Evolutionary conservation across 2,113 vertebrate genomes (phyloP).

Genomic region (Mormyrus iriodes): DNA sequence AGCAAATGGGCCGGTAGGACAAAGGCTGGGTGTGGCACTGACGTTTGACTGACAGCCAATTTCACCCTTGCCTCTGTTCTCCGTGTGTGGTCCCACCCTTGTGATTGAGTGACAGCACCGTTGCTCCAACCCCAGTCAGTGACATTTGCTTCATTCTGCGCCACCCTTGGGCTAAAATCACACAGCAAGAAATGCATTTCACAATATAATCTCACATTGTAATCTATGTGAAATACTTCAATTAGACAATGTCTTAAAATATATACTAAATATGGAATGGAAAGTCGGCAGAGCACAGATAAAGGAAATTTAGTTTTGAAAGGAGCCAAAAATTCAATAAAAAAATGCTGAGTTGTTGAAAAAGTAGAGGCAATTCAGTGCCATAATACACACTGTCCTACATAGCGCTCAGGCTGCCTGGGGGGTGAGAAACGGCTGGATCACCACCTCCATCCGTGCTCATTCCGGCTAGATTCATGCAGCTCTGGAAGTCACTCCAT

Average conservation of each 20-base stretch:
- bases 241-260: neutral
- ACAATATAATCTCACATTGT: neutral
- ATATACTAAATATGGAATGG: neutral
- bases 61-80: neutral
- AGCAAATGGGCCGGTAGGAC: neutral
- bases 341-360: neutral
- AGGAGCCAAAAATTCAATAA: neutral
- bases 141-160: neutral
- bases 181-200: neutral
- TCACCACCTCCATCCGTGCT: neutral
- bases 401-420: neutral
- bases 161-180: neutral
- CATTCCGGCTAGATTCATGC: neutral
- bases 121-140: neutral
- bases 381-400: neutral
- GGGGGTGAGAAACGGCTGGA: neutral
- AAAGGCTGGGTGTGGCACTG: neutral
- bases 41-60: neutral
- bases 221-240: neutral
- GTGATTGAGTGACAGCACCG: conserved; percentile 1
- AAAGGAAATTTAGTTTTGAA: neutral
- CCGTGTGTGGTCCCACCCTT: conserved; percentile 1
- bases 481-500: neutral
- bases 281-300: neutral
- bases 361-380: neutral